phyloP scores from a whole-genome alignment of 1,140 invertebrate genomes.

The Bombus huntii region DNA sequence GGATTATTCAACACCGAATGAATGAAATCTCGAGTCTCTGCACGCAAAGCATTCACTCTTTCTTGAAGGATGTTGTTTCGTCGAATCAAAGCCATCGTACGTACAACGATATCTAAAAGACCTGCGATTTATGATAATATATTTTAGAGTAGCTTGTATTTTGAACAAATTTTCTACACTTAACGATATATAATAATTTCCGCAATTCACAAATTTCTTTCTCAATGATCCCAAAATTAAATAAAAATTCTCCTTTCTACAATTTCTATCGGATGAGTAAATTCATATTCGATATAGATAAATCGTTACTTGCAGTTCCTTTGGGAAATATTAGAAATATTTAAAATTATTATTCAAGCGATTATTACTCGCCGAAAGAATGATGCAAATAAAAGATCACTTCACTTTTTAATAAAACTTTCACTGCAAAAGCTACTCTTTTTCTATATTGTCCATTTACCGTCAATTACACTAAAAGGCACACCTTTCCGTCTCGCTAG shows the following conservation, averaged over 20 bases:
- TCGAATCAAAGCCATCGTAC: slow-evolving; percentile 80
- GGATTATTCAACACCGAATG: slow-evolving; percentile 79
- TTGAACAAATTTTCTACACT: neutral
- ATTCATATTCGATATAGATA: neutral
- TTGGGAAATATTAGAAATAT: too few species aligned
- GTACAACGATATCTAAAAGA: slow-evolving; percentile 80
- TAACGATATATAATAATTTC: neutral
- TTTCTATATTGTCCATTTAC: neutral
- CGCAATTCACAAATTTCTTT: too few species aligned
- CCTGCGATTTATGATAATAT: slow-evolving; percentile 55
- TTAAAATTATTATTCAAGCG: too few species aligned
- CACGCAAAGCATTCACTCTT: slow-evolving; percentile 77
- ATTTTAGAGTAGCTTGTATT: neutral
- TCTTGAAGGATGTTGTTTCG: slow-evolving; percentile 81
- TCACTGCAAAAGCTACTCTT: neutral
- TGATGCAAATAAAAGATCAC: neutral
- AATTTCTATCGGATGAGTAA: neutral
- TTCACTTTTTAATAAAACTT: neutral
- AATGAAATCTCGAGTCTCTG: slow-evolving; percentile 81
- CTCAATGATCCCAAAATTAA: neutral
- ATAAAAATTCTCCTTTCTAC: neutral
- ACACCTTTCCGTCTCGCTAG: slow-evolving; percentile 64
- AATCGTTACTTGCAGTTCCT: neutral
- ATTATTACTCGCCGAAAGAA: neutral
- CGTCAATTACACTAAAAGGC: neutral